Evolutionary conservation across 2,797 vertebrate genomes (phyloP).

Genomic region (Buceros bicornis): DNA sequence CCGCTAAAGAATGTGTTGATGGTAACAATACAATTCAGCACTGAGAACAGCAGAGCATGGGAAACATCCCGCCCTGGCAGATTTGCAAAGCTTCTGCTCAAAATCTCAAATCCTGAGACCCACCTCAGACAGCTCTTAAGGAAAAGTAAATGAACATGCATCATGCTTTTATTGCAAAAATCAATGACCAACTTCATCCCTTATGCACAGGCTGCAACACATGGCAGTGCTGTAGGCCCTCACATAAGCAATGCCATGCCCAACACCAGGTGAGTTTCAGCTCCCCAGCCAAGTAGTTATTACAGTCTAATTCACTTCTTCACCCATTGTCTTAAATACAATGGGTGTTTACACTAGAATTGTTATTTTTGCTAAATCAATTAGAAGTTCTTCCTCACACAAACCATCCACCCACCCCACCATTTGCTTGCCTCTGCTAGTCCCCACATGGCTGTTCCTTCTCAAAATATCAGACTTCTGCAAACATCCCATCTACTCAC

Average conservation of each 20-base stretch:
- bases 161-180: not conserved
- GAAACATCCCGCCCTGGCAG: not conserved
- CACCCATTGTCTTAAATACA: not conserved
- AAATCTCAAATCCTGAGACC: not conserved
- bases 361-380: not conserved
- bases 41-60: not conserved
- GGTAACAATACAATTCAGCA: not conserved
- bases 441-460: not conserved
- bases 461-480: not conserved
- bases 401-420: not conserved
- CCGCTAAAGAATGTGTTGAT: not conserved
- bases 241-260: not conserved
- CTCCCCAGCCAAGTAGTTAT: not conserved
- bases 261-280: not conserved
- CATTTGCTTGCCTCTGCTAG: not conserved
- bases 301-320: not conserved
- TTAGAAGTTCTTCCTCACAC: not conserved
- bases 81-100: not conserved
- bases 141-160: not conserved
- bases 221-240: not conserved
- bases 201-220: not conserved
- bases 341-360: not conserved
- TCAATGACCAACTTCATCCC: fast-evolving
- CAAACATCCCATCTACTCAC: not conserved
- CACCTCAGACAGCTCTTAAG: not conserved